A percentile compares a stretch with the other conserved stretches of the same genome.
phyloP scores from a whole-genome alignment of 2,113 vertebrate genomes.

The Semicossyphus pulcher region DNA sequence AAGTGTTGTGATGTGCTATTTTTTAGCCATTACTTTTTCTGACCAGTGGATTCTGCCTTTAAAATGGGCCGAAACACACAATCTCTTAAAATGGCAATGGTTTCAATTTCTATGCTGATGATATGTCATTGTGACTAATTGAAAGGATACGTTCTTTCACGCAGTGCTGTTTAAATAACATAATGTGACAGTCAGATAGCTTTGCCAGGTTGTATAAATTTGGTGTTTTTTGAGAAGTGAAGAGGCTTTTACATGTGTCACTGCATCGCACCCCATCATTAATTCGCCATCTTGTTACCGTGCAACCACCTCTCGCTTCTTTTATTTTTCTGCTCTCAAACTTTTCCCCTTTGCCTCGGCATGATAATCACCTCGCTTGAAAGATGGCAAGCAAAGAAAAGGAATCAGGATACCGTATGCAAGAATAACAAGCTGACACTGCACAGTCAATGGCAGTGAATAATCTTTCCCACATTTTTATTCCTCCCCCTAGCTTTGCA shows the following conservation, averaged over 20 bases:
- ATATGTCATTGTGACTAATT: not conserved
- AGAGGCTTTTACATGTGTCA: slow-evolving; percentile 25
- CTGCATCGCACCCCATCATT: slow-evolving; percentile 44
- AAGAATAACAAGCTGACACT: slow-evolving; percentile 72
- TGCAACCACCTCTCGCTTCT: slow-evolving; percentile 26
- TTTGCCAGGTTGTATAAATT: slow-evolving; percentile 3
- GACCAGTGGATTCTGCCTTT: too few relatives aligned
- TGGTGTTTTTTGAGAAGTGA: not conserved
- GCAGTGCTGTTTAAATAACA: not conserved
- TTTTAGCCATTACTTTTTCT: not conserved
- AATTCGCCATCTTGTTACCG: slow-evolving; percentile 40
- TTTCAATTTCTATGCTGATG: not conserved
- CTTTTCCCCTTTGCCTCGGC: slow-evolving; percentile 50
- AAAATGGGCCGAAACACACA: not conserved
- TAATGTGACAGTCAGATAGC: not conserved
- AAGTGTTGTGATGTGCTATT: not conserved
- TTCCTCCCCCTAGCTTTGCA: slow-evolving; percentile 53
- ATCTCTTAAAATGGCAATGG: not conserved
- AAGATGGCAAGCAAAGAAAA: slow-evolving; percentile 48
- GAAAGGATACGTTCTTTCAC: not conserved
- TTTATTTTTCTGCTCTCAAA: slow-evolving; percentile 37
- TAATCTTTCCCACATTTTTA: slow-evolving; percentile 50
- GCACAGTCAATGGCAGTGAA: slow-evolving; percentile 45
- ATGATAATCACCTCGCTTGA: slow-evolving; percentile 65
- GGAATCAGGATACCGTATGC: slow-evolving; percentile 57